Evolutionary conservation across 2,888 invertebrate genomes (phyloP).

Genomic region (Allygus modestus): DNA sequence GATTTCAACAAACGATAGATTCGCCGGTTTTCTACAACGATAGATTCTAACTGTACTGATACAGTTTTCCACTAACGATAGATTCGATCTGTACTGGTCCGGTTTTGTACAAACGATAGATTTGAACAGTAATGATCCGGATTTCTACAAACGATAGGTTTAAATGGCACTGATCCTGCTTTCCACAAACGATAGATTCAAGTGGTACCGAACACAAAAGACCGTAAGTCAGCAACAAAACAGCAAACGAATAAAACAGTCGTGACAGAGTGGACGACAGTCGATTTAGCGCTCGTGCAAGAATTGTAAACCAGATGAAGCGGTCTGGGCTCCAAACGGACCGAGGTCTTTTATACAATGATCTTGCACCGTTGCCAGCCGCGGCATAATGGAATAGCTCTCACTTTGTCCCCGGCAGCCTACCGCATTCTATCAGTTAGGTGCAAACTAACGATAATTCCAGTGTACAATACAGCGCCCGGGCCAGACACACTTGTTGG

Average conservation of each 20-base stretch:
- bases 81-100: no score
- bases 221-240: no score
- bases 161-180: no score
- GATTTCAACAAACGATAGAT: no score
- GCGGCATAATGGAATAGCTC: background rate
- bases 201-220: no score
- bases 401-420: background rate
- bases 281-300: background rate
- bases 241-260: background rate
- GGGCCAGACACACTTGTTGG: background rate
- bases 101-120: no score
- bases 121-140: no score
- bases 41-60: no score
- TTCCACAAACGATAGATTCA: no score
- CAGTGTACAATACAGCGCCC: background rate
- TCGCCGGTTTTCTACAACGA: no score
- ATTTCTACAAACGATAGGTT: no score
- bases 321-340: background rate
- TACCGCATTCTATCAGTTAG: background rate
- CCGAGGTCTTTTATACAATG: background rate
- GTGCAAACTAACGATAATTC: background rate
- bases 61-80: no score
- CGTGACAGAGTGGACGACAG: background rate
- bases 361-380: slow-evolving; percentile 1
- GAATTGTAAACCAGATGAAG: background rate